Base-by-base conservation (phyloP, 2,113 vertebrate genomes). In the Zingel zingel region DNA sequence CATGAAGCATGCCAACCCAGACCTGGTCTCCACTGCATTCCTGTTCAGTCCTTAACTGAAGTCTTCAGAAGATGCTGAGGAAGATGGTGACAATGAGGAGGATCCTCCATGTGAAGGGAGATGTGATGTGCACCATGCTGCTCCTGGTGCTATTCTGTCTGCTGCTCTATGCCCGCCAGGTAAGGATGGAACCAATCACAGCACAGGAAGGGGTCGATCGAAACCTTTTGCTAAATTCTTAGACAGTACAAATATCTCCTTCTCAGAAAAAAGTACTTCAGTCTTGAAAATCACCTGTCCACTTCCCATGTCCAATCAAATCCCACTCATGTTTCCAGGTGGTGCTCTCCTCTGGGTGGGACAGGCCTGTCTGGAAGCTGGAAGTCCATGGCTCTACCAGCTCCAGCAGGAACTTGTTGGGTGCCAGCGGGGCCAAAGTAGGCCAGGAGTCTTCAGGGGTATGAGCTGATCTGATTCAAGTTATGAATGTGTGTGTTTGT, bases 51-150 rank as follows among this genome's bases (percentile, higher is more conserved):
- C 27, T 21, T 45, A 1, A 53, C 54, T 83, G 27, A 69, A 39
- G 15, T 82, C 45, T 23, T 45, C 36, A 63, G 33, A 80, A 51
- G 48, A 75, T 58, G 73, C 30, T 74, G 69, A 83, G 74, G 73
- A 92, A 66, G 78, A 84, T 58, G 62, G 81, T 79, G 90, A 95
- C 73, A 86, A 95, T 97, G 95, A 96, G 95, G 95, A 95, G 95
- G 96, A 11, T 89, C 16, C 88, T 97, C 89, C 96, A 89, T 21
- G 91, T 97, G 51, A 97, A 97, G 76, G 95, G 96, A 56, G 97
- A 99, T 61, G 95, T 95, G 2, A 86, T 95, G 84, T 97, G 97
- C 82, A 98, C 97, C 0, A 81, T 98, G 15, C 18, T 98, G 77
- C 93, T 99, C 7, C 86, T 97, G 73, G 57, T 94, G 2, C 82